phyloP scores from a whole-genome alignment of 2,888 invertebrate genomes.

The Tinea semifulvella region DNA sequence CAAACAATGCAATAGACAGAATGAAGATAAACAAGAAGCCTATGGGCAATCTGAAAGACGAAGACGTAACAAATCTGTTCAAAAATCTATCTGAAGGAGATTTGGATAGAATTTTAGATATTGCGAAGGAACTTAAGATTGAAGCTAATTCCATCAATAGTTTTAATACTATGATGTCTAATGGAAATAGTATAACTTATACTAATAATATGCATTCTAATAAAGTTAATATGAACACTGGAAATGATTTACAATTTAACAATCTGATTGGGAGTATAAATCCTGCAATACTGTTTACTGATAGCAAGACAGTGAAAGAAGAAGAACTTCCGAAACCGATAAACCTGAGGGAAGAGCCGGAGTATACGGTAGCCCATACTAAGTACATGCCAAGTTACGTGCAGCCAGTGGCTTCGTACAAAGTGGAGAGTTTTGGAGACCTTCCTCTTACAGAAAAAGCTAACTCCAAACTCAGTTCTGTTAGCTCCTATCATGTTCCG shows the following conservation, averaged over 20 bases:
- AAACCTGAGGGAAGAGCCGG: slow-evolving; percentile 37
- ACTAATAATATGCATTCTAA: neutral
- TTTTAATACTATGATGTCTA: neutral
- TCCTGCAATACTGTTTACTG: slow-evolving; percentile 21
- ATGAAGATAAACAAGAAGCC: slow-evolving; percentile 31
- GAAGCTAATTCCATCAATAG: neutral
- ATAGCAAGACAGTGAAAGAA: slow-evolving; percentile 27
- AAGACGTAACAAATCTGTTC: slow-evolving; percentile 44
- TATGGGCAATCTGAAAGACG: slow-evolving; percentile 36
- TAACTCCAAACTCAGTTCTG: slow-evolving; percentile 41
- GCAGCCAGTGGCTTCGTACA: slow-evolving; percentile 33
- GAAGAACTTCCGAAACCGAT: slow-evolving; percentile 38
- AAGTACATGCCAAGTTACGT: slow-evolving; percentile 40
- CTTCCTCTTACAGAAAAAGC: slow-evolving; percentile 47
- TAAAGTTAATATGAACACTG: neutral
- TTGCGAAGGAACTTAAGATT: slow-evolving; percentile 25
- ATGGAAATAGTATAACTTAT: neutral
- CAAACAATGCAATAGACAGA: neutral
- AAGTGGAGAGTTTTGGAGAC: slow-evolving; percentile 42
- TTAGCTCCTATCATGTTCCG: slow-evolving; percentile 53
- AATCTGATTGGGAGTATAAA: neutral
- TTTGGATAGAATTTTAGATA: slow-evolving; percentile 43
- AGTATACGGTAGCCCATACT: slow-evolving; percentile 37
- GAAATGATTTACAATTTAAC: neutral
- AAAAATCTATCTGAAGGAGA: slow-evolving; percentile 51